Evolutionary conservation across 2,888 invertebrate genomes (phyloP), one percentile per base, ranked within the genome.

Genomic region (Alloscopus bannaensis): DNA sequence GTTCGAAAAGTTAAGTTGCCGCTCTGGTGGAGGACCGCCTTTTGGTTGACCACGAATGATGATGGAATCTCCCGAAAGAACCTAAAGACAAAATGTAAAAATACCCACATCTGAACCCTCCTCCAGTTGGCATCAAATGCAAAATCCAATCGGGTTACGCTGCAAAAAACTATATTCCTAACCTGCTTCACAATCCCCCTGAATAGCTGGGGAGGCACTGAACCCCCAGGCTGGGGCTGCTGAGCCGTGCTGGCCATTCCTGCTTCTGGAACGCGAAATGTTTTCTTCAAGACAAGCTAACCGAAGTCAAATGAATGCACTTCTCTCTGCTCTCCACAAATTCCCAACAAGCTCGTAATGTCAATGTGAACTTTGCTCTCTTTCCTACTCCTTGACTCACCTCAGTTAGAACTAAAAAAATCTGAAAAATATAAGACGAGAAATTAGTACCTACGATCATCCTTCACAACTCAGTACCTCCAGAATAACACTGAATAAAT

Each of bases 41-140:
- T 92, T 92, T 0, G 94, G 94, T 83, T 93, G 91, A 82, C 93
- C 96, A 87, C 97, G 92, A 86, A 99, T 94, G 62, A 98, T 93
- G 79, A 99, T 92, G 76, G 98, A 94, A 90, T 99, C 99, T 76
- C 99, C 99, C 80, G 99, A 98, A 82, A 96, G 91, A 83, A 99
- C 94, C 98, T 99, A 85, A 11, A 24, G 4, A 24, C 60, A 90
- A 88, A 82, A 80, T 71, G 68, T 83, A 66, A 84, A 81, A 70
- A 20, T 18, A 66, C 55, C 42, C 8, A 47, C 22, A 57, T 2
- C 6, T 47, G 45, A 29, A 52, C 29, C 20, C 24, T 2, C 20
- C 22, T 47, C 13, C 42, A 50, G 11, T n/a, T 4, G 26, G 16
- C 40, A 64, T 16, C n/a, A 8, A 36, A 71, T 47, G 13, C 18